A percentile compares a stretch with the other conserved stretches of the same genome.
Evolutionary conservation across 1,140 invertebrate species (phyloP).

Genomic region (Leptestheria dahalacensis): DNA sequence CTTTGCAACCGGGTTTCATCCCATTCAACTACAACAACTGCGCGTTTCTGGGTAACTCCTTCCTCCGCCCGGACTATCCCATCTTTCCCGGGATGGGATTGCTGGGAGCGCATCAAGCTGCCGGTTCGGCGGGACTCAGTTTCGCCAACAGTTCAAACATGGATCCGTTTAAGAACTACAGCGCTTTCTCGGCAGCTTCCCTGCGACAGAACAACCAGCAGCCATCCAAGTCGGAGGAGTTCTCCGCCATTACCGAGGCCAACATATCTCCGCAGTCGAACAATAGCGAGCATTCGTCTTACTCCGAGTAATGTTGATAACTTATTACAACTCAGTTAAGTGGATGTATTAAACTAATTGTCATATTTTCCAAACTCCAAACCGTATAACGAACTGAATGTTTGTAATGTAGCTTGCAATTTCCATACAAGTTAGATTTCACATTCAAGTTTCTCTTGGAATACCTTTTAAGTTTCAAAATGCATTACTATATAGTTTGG

Average conservation of each 20-base stretch:
- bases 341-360: no score
- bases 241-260: not conserved
- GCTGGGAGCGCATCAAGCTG: not conserved
- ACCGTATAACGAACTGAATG: no score
- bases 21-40: conserved; percentile 7
- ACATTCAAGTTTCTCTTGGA: no score
- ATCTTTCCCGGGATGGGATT: conserved; percentile 13
- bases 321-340: not conserved
- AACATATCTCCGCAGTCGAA: conserved; percentile 1
- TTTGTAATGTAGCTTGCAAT: no score
- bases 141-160: not conserved
- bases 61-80: conserved; percentile 13
- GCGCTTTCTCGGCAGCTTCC: not conserved
- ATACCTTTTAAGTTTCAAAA: no score
- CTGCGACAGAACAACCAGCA: not conserved
- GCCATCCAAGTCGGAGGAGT: not conserved
- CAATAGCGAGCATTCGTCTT: not conserved
- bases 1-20: not conserved
- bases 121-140: not conserved
- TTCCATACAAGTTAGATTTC: no score
- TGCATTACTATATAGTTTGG: no score
- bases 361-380: no score
- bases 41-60: not conserved
- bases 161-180: not conserved
- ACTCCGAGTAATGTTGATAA: not conserved